Conservation (phyloP, 2,113 vertebrate species). For the Phyllostomus hastatus region DNA sequence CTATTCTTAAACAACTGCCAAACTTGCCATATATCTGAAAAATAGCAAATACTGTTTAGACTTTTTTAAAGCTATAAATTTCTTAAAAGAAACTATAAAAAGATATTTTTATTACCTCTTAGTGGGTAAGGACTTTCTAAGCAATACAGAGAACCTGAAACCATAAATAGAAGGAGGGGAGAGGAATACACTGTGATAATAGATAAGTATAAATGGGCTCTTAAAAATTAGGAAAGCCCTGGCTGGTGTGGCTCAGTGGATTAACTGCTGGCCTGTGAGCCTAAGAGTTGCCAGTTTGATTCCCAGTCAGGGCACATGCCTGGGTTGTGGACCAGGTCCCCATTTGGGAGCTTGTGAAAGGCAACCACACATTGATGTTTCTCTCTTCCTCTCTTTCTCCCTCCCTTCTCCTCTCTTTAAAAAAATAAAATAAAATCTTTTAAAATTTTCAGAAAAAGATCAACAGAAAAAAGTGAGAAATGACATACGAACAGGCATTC, state of each 20-base stretch:
- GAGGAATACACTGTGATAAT: not conserved
- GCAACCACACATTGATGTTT: too few species aligned
- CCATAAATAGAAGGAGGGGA: not conserved
- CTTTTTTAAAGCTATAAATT: not conserved
- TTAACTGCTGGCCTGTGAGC: too few species aligned
- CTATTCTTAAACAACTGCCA: not conserved
- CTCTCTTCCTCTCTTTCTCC: too few species aligned
- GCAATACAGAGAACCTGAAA: not conserved
- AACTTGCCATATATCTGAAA: not conserved
- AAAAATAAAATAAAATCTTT: too few species aligned
- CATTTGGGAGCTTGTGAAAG: too few species aligned
- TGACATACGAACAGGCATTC: not conserved
- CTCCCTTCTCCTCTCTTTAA: too few species aligned
- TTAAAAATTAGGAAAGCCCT: too few species aligned
- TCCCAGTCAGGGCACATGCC: too few species aligned
- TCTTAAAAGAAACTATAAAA: not conserved
- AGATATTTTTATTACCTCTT: not conserved
- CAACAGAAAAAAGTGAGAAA: not conserved
- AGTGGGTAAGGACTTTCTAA: not conserved
- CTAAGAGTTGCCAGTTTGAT: too few species aligned
- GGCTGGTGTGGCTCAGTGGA: too few species aligned
- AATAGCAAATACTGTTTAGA: not conserved
- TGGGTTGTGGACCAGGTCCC: too few species aligned
- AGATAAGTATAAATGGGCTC: not conserved
- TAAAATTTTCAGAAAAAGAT: not conserved